Evolutionary conservation across 2,888 invertebrate species (phyloP), one percentile per base, ranked within the genome.

Genomic region (Idaea straminata): DNA sequence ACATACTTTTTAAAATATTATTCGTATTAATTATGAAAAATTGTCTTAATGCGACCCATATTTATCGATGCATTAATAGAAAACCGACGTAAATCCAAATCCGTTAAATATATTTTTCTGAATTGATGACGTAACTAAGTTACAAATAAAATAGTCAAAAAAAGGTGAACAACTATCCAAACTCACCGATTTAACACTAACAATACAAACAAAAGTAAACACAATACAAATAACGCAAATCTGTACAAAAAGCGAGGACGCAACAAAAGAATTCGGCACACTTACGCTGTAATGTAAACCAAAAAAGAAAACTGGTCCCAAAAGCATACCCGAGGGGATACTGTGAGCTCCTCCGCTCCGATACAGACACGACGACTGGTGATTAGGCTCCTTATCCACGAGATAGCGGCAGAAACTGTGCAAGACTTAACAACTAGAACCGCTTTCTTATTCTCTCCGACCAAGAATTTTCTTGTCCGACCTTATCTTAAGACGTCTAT

Each of bases 361-460:
- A 92, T 92, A 92, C 91, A 91, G 91, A 87, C 88, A 86, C 91
- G 92, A 91, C 91, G 91, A 86, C 92, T 87, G 92, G 92, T 92
- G 93, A 92, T 93, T 92, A 92, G 93, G 89, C 92, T 88, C 84
- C 91, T 91, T 92, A 92, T 92, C 93, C 92, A 86, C 80, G 83
- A 91, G 92, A 92, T 91, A 92, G 92, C 91, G 91, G 87, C 88
- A 90, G 90, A 91, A 92, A 92, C 91, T 91, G 91, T 91, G 87
- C 90, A 90, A 91, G 92, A 92, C 92, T 92, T 92, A 92, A 92
- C 92, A 92, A 92, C 92, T 92, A 92, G 91, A 86, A 89, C 87
- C 91, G 84, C 90, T 91, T 91, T 91, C 91, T 90, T 92, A 91
- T 92, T 92, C 91, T 85, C 86, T 86, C 86, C 86, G 77, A 88